Evolutionary conservation across 2,113 vertebrate genomes (phyloP), one percentile per base, ranked within the genome.

Genomic region (Catharus minimus): DNA sequence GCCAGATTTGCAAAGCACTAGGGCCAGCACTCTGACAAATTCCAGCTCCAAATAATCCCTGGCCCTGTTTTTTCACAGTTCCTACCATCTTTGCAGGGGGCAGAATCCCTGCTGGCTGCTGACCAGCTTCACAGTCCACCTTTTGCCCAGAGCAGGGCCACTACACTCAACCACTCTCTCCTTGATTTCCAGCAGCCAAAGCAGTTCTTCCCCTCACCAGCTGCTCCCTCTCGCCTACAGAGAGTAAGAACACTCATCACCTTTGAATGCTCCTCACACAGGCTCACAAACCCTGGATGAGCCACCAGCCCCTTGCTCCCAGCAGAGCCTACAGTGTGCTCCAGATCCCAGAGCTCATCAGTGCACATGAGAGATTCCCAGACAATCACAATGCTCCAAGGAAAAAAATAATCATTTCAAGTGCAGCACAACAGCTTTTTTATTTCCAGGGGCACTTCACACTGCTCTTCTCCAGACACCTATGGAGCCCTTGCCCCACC

Each of bases 361-460:
- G 61, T 1, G 3, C 2, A 2, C 72, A n/a, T 1, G 2, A 75
- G 3, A 71, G 21, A 67, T n/a, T 75, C 18, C 41, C 49, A 88
- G 47, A 64, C 58, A 80, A 76, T 33, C 58, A 50, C 56, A 77
- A 27, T 11, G 36, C 71, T 69, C 56, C 49, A 76, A 93, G 61
- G 5, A 60, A 68, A 74, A 60, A 83, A 44, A 66, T 4, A 2
- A 10, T 39, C 0, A 2, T 68, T 88, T 76, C 22, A 67, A 94
- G 78, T 33, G 58, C 79, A 90, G 66, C 43, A 69, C 69, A 82
- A 86, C 60, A 80, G 32, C 24, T 47, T 88, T 78, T 94, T 36
- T 49, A 20, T 56, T 92, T 87, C 56, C 62, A 74, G 56, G 36
- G 33, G 23, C 39, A 46, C 44, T 83, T 80, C 49, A 67, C 21